These are phyloP conservation scores for Porites lutea DNA, from an alignment of 64 coral and sea anemone genomes.

Conservation along the genomic window DNA sequence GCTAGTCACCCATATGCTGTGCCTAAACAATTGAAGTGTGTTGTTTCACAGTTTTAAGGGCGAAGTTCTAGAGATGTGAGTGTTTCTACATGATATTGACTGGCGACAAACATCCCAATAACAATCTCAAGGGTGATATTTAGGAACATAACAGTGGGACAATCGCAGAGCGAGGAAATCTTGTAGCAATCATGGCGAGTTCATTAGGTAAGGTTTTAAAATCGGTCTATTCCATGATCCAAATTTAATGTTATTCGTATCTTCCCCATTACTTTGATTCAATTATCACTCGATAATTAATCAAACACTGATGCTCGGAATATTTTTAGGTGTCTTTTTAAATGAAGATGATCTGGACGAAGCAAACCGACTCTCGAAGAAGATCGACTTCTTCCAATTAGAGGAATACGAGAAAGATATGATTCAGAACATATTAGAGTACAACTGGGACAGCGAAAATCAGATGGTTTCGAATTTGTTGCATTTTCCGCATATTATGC, in stretches of 20 bases:
- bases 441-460: slow-evolving; percentile 92
- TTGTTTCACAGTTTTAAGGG: slow-evolving; percentile 4
- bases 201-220: slow-evolving; percentile 77
- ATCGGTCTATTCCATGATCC: not conserved
- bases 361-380: slow-evolving; percentile 84
- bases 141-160: not conserved
- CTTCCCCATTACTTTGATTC: slow-evolving; percentile 39
- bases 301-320: slow-evolving; percentile 32
- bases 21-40: not conserved
- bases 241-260: slow-evolving; percentile 8
- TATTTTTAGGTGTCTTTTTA: slow-evolving; percentile 92
- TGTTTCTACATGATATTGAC: slow-evolving; percentile 10
- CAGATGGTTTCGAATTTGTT: slow-evolving; percentile 98
- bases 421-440: slow-evolving; percentile 90
- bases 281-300: slow-evolving; percentile 77
- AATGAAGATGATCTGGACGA: slow-evolving; percentile 97
- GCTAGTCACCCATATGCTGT: not conserved
- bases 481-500: slow-evolving; percentile 90
- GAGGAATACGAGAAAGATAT: slow-evolving; percentile 90
- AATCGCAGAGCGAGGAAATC: not conserved
- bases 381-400: slow-evolving; percentile 64
- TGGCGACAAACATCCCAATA: not conserved
- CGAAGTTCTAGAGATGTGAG: slow-evolving; percentile 21
- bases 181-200: slow-evolving; percentile 75
- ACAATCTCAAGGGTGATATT: not conserved